phyloP scores from a whole-genome alignment of 2,888 invertebrate genomes.

The Lypha dubia region DNA sequence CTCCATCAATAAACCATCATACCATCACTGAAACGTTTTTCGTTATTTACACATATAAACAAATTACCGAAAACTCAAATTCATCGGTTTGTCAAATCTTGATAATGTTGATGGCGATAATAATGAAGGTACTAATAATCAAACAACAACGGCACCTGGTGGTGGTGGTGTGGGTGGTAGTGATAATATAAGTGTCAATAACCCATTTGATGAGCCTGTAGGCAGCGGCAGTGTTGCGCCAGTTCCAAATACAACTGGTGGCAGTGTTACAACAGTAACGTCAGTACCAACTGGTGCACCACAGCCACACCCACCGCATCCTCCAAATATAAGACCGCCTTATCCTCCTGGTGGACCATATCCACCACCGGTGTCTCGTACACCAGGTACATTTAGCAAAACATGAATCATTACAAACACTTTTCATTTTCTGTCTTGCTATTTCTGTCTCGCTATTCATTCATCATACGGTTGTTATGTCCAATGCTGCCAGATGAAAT shows the following conservation, averaged over 20 bases:
- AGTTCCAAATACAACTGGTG: constrained; percentile 72
- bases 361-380: constrained; percentile 83
- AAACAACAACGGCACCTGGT: constrained; percentile 74
- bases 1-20: constrained; percentile 45
- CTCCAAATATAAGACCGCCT: constrained; percentile 72
- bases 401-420: constrained; percentile 65
- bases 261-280: constrained; percentile 69
- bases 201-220: constrained; percentile 91
- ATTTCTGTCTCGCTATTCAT: constrained; percentile 42
- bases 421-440: constrained; percentile 37
- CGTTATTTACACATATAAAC: constrained; percentile 33
- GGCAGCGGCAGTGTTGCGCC: constrained; percentile 75
- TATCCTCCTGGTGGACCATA: constrained; percentile 77
- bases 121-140: constrained; percentile 79
- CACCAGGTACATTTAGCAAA: constrained; percentile 82
- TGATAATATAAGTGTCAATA: constrained; percentile 93
- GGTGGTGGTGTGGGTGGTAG: constrained; percentile 79
- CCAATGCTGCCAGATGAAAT: constrained; percentile 32
- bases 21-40: constrained; percentile 52
- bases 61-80: constrained; percentile 20
- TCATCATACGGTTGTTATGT: constrained; percentile 37
- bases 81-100: constrained; percentile 30
- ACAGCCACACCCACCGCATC: constrained; percentile 79
- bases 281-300: constrained; percentile 76
- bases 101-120: constrained; percentile 27